Evolutionary conservation across 2,888 invertebrate genomes (phyloP).

Genomic region (Cremastobaeus sp.): DNA sequence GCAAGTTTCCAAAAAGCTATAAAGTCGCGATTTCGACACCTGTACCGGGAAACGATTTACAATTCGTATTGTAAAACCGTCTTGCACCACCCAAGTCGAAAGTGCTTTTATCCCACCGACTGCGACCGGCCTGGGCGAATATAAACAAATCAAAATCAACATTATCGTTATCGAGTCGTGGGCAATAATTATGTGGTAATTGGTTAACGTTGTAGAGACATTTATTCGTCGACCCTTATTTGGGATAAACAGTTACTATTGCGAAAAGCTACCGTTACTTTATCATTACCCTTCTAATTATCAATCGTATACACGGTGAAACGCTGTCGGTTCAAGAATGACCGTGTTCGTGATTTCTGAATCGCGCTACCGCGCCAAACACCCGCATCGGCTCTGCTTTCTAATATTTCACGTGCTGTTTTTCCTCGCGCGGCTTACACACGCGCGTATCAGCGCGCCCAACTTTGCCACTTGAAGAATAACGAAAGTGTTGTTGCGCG

Average conservation of each 20-base stretch:
- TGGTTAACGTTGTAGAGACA: slow-evolving; percentile 34
- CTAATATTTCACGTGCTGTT: slow-evolving; percentile 56
- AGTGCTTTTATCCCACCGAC: slow-evolving; percentile 5
- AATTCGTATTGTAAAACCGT: background rate
- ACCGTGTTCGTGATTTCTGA: slow-evolving; percentile 58
- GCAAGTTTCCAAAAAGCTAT: background rate
- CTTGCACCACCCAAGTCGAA: background rate
- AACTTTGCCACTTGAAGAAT: slow-evolving; percentile 37
- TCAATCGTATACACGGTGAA: slow-evolving; percentile 55
- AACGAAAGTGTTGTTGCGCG: no score
- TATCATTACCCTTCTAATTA: slow-evolving; percentile 65
- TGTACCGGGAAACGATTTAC: background rate
- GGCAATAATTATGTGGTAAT: slow-evolving; percentile 52
- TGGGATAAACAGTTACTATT: slow-evolving; percentile 41
- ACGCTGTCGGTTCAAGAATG: slow-evolving; percentile 42
- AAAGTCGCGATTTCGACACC: background rate
- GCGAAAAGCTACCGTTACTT: slow-evolving; percentile 56
- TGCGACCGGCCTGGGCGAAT: background rate
- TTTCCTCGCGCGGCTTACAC: slow-evolving; percentile 33
- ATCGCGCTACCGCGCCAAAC: slow-evolving; percentile 49
- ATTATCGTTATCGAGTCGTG: slow-evolving; percentile 31
- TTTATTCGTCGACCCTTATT: slow-evolving; percentile 55
- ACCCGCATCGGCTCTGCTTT: slow-evolving; percentile 57
- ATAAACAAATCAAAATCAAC: slow-evolving; percentile 40
- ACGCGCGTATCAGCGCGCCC: slow-evolving; percentile 33